Percentiles rank a stretch among this genome's conserved stretches.
Conservation (phyloP, 2,113 vertebrate species). For the Oplegnathus fasciatus region DNA sequence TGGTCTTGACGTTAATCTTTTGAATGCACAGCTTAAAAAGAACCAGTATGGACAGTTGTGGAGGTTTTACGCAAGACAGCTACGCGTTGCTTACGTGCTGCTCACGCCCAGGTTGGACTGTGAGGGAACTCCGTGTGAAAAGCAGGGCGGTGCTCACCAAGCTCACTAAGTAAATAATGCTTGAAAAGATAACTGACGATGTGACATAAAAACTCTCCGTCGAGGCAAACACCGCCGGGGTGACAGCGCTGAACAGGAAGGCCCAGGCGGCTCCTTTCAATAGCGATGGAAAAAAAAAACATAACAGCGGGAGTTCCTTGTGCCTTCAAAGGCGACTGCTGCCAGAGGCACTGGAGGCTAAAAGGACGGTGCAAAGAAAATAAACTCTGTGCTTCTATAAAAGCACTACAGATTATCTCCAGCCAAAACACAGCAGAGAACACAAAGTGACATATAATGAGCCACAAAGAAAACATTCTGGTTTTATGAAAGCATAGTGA, state of each 20-base stretch:
- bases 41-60: conserved; percentile 8
- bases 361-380: conserved; percentile 51
- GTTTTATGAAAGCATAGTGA: conserved; percentile 27
- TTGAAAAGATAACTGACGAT: conserved; percentile 42
- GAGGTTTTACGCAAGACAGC: conserved; percentile 32
- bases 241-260: background rate
- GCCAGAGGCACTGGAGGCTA: background rate
- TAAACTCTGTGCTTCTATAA: conserved; percentile 23
- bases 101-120: conserved; percentile 30
- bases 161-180: conserved; percentile 35
- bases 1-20: background rate
- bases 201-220: background rate
- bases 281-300: background rate
- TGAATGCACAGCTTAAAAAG: conserved; percentile 3
- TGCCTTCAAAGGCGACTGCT: conserved; percentile 1
- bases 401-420: background rate
- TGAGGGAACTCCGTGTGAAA: conserved; percentile 19
- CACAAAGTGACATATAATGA: conserved; percentile 43
- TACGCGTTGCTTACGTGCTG: background rate
- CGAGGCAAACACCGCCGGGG: background rate
- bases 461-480: conserved; percentile 49
- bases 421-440: conserved; percentile 29
- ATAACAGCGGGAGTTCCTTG: conserved; percentile 2
- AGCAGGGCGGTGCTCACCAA: conserved; percentile 36
- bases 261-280: background rate